A percentile compares a stretch with the other conserved stretches of the same genome.
These are phyloP conservation scores for Spicauda simplicius DNA, from an alignment of 2,888 invertebrate species.

Conservation along the genomic window DNA sequence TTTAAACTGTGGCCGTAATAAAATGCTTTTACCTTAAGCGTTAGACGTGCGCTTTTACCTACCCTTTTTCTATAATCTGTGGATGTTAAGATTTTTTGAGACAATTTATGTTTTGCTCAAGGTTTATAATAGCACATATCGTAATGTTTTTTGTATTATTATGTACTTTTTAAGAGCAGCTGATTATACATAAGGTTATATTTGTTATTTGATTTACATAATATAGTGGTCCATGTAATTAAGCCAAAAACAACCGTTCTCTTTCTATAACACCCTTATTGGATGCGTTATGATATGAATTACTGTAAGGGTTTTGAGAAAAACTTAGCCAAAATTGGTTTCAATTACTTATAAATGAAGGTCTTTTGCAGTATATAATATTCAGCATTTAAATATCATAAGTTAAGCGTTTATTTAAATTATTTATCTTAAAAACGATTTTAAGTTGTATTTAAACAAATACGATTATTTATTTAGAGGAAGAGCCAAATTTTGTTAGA, in stretches of 20 bases:
- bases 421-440: neutral
- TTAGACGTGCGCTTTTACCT: neutral
- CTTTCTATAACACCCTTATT: too few relatives aligned
- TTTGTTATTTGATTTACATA: neutral
- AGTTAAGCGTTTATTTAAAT: neutral
- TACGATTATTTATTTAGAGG: too few relatives aligned
- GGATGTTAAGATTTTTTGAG: slow-evolving; percentile 3
- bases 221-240: neutral
- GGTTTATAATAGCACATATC: slow-evolving; percentile 26
- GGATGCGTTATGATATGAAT: too few relatives aligned
- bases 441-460: neutral
- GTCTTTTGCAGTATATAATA: too few relatives aligned
- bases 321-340: too few relatives aligned
- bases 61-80: neutral
- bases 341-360: too few relatives aligned
- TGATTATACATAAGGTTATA: neutral
- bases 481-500: too few relatives aligned
- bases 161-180: neutral
- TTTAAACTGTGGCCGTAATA: too few relatives aligned
- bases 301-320: too few relatives aligned
- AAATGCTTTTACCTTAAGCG: too few relatives aligned
- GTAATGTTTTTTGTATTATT: neutral
- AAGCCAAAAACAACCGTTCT: too few relatives aligned
- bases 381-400: too few relatives aligned
- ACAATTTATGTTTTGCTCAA: slow-evolving; percentile 21